These are phyloP conservation scores for Sabellastarte sp. DNA, from an alignment of 2,888 invertebrate genomes.

Conservation along the genomic window DNA sequence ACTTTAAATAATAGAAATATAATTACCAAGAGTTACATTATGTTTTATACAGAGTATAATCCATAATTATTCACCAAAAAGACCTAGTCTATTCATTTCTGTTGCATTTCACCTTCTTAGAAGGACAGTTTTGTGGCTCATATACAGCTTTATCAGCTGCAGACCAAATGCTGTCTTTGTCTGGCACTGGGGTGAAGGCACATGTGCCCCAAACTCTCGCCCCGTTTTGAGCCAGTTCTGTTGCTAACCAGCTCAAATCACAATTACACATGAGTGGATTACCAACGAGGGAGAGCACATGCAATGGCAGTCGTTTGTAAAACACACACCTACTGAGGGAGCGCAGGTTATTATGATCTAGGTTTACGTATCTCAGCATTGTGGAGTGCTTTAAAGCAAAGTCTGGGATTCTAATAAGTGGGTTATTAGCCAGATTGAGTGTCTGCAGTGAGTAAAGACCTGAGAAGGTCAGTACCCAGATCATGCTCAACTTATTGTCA, in stretches of 20 bases:
- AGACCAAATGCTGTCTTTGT: too few species aligned
- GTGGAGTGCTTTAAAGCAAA: slow-evolving; percentile 13
- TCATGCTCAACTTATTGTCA: slow-evolving; percentile 20
- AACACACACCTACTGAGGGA: slow-evolving; percentile 20
- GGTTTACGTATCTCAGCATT: slow-evolving; percentile 18
- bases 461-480: slow-evolving; percentile 21
- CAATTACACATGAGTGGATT: slow-evolving; percentile 31
- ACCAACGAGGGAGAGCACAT: slow-evolving; percentile 24
- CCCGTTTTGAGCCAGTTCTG: slow-evolving; percentile 6
- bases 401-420: slow-evolving; percentile 18
- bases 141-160: too few species aligned
- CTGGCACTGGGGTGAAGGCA: not conserved
- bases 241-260: slow-evolving; percentile 20
- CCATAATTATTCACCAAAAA: too few species aligned
- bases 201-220: slow-evolving; percentile 28
- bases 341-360: slow-evolving; percentile 26
- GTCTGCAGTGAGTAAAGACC: slow-evolving; percentile 20
- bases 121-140: too few species aligned
- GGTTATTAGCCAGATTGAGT: slow-evolving; percentile 24
- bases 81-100: too few species aligned
- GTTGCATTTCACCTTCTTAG: too few species aligned
- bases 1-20: too few species aligned
- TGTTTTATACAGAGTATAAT: too few species aligned
- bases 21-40: too few species aligned
- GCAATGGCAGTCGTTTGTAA: slow-evolving; percentile 13